Conservation (phyloP, 1,140 invertebrate genomes). For the Wasmannia auropunctata region DNA sequence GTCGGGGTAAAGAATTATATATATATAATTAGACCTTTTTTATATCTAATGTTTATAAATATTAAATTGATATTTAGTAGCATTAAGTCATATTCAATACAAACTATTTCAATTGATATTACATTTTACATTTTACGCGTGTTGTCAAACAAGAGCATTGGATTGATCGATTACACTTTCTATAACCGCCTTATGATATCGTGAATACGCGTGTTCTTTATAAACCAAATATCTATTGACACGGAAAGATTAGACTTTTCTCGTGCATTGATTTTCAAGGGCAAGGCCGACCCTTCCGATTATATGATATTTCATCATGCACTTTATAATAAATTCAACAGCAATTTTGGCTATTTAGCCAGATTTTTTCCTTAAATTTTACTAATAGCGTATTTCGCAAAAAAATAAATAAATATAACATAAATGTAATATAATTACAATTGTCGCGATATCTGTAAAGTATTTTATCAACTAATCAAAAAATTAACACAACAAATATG, state of each 20-base stretch:
- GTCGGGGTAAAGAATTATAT: background rate
- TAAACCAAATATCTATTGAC: conserved; percentile 70
- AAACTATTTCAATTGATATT: background rate
- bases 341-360: conserved; percentile 12
- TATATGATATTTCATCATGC: conserved; percentile 35
- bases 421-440: background rate
- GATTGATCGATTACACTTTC: conserved; percentile 72
- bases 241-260: conserved; percentile 66
- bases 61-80: background rate
- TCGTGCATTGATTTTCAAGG: conserved; percentile 66
- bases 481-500: background rate
- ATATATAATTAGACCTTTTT: background rate
- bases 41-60: background rate
- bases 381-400: background rate
- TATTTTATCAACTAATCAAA: background rate
- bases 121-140: conserved; percentile 15
- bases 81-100: background rate
- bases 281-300: conserved; percentile 51
- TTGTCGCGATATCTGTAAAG: background rate
- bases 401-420: background rate
- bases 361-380: background rate
- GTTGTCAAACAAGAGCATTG: conserved; percentile 66
- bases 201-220: conserved; percentile 52
- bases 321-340: conserved; percentile 3
- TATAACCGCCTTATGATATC: conserved; percentile 52